phyloP scores from a whole-genome alignment of 2,888 invertebrate species.

The Melanostoma scalare region DNA sequence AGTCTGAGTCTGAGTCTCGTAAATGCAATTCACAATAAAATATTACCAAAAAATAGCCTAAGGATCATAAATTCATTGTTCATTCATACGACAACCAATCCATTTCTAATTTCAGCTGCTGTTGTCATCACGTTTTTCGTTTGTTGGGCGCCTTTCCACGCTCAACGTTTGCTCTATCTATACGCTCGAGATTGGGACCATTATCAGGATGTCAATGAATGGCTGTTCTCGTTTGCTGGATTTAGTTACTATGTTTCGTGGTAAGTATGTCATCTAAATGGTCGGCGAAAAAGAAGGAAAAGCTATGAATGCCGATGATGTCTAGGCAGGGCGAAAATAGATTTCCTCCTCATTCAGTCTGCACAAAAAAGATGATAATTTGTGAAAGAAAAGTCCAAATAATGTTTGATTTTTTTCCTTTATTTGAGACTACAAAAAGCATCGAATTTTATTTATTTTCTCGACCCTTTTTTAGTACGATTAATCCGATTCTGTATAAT shows the following conservation, averaged over 20 bases:
- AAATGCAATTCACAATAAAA: constrained; percentile 44
- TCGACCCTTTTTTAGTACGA: constrained; percentile 83
- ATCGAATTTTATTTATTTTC: constrained; percentile 42
- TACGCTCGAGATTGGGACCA: constrained; percentile 86
- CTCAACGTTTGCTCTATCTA: constrained; percentile 92
- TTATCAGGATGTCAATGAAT: constrained; percentile 88
- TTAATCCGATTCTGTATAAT: constrained; percentile 94
- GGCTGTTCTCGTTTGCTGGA: constrained; percentile 90
- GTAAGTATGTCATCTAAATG: constrained; percentile 75
- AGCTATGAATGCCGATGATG: background rate
- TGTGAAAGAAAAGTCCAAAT: constrained; percentile 17
- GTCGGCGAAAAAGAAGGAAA: constrained; percentile 16
- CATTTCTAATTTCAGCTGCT: constrained; percentile 85
- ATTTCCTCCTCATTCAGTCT: constrained; percentile 32
- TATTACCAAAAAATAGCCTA: too few species aligned
- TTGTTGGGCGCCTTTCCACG: constrained; percentile 98
- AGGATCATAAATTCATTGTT: too few species aligned
- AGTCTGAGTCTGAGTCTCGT: background rate
- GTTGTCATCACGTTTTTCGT: constrained; percentile 96
- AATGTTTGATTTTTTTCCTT: background rate
- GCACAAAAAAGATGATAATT: constrained; percentile 25
- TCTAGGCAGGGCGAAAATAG: constrained; percentile 20
- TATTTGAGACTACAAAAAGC: background rate
- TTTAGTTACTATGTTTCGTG: constrained; percentile 91
- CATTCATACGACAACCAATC: too few species aligned